Evolutionary conservation across 1,140 invertebrate species (phyloP).

Genomic region (Brachionus koreanus): DNA sequence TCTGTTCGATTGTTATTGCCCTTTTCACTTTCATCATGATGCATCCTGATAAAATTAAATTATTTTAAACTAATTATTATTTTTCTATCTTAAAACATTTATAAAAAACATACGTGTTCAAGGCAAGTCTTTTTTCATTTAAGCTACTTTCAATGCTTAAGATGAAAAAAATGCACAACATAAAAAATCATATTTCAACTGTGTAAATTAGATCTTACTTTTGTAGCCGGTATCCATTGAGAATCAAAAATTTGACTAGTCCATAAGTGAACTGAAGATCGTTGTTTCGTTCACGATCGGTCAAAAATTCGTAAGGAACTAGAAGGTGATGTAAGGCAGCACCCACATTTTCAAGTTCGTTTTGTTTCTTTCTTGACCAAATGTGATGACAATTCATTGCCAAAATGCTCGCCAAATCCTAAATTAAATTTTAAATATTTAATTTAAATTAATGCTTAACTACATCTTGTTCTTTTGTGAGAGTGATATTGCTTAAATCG

Average conservation of each 20-base stretch:
- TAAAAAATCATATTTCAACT: not conserved
- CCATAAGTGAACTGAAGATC: constrained; percentile 92
- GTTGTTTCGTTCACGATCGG: constrained; percentile 96
- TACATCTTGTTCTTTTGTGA: constrained; percentile 80
- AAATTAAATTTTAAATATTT: not conserved
- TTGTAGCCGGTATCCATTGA: constrained; percentile 69
- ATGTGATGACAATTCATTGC: constrained; percentile 96
- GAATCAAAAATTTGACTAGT: constrained; percentile 94
- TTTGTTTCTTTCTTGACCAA: constrained; percentile 94
- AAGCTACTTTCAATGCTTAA: constrained; percentile 30
- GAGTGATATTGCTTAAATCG: constrained; percentile 92
- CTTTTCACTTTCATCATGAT: constrained; percentile 30
- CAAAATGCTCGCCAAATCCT: constrained; percentile 61
- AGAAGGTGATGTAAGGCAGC: constrained; percentile 84
- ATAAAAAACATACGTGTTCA: not conserved
- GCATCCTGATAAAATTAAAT: constrained; percentile 24
- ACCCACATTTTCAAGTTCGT: constrained; percentile 68
- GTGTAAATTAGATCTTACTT: not conserved
- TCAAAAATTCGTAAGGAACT: constrained; percentile 94
- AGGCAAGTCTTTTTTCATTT: constrained; percentile 25
- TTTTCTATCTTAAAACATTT: not conserved
- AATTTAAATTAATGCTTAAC: not conserved
- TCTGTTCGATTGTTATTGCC: not conserved
- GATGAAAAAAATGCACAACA: not conserved
- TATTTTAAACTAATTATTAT: not conserved